Evolutionary conservation across 2,797 vertebrate genomes (phyloP), one percentile per base, ranked within the genome.

Genomic region (Cirrhinus molitorella): DNA sequence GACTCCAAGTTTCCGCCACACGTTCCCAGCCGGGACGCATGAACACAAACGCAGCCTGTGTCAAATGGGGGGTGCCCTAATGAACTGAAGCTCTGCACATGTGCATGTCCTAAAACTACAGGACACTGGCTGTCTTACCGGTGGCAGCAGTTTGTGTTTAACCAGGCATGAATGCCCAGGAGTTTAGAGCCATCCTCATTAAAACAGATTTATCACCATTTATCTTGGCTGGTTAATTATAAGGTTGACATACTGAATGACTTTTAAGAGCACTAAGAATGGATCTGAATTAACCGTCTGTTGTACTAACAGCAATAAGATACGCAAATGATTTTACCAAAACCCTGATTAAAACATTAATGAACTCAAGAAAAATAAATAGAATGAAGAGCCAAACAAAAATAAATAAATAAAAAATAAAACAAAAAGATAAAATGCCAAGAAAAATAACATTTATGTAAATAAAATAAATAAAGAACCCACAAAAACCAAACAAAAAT

Each of bases 1-100:
- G 45, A 71, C 84, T 86, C 88, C 87, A 85, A 83, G 80, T 87
- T 83, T 86, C 87, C 88, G 57, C 65, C 87, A 77, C 72, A 82
- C 67, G 67, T 85, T 86, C 71, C 73, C 70, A 79, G 90, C 88
- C 88, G 89, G 89, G 85, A 87, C 85, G 86, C 80, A 87, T 87
- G 66, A 89, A 87, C 47, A 90, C 86, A 91, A 89, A 89, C 63
- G 79, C 73, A 85, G 79, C 84, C 87, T 88, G 88, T 91, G 88
- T 90, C 66, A 85, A 80, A 83, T 1, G 55, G 70, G 72, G 83
- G 74, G 70, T 73, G 76, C 76, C 85, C 83, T 79, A 68, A 90
- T 90, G 83, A 89, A 85, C 84, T 83, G 80, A 90, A 88, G 85
- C 71, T 83, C 82, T 82, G 80, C 84, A 83, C 87, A 80, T 83